A percentile compares a stretch with the other conserved stretches of the same genome.
Evolutionary conservation across 2,113 vertebrate species (phyloP).

Genomic region (Nipponia nippon): DNA sequence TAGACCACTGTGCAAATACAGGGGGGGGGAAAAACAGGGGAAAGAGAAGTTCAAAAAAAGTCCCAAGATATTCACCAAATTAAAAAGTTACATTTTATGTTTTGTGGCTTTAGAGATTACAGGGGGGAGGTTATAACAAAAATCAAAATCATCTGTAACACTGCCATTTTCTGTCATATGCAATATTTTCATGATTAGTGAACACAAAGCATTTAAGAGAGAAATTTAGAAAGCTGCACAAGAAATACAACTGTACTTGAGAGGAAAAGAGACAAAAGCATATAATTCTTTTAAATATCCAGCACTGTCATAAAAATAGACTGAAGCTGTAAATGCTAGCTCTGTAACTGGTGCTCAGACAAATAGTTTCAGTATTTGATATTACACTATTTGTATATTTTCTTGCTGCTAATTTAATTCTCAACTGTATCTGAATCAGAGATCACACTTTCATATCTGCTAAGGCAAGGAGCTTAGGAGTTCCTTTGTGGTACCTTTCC

Average conservation of each 20-base stretch:
- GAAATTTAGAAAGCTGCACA: background rate
- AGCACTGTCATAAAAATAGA: background rate
- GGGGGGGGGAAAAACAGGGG: fast-evolving
- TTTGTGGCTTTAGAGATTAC: background rate
- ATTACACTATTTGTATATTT: background rate
- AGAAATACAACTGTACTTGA: background rate
- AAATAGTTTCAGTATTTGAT: background rate
- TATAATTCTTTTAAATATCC: background rate
- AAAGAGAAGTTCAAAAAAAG: background rate
- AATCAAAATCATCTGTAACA: background rate
- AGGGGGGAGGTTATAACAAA: background rate
- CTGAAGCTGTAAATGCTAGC: background rate
- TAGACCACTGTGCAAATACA: background rate
- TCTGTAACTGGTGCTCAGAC: background rate
- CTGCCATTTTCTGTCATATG: background rate
- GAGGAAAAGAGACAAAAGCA: background rate
- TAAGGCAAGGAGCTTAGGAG: background rate
- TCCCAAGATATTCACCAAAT: background rate
- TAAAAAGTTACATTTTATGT: background rate
- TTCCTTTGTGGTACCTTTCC: background rate
- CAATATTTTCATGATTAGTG: background rate
- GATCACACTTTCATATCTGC: background rate
- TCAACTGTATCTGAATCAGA: background rate
- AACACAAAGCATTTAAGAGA: background rate
- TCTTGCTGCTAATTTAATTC: background rate